These are phyloP conservation scores for Malurus alboscapulatus DNA, from an alignment of 2,113 vertebrate genomes.

Conservation along the genomic window DNA sequence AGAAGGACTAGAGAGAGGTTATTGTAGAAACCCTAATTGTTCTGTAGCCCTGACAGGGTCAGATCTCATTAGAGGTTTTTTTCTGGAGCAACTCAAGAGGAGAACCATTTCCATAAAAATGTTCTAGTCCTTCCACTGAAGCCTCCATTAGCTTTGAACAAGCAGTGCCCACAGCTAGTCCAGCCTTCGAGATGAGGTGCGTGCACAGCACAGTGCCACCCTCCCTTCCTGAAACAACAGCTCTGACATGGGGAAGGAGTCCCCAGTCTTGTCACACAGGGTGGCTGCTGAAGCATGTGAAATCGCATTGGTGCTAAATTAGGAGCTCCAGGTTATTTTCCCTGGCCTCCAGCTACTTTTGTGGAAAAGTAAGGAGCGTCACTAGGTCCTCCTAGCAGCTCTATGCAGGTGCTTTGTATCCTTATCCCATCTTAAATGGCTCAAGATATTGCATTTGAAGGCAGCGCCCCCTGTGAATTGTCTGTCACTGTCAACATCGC, in stretches of 20 bases:
- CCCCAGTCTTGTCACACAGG: neutral
- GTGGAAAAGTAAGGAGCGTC: neutral
- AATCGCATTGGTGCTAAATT: neutral
- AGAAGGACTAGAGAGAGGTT: neutral
- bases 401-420: neutral
- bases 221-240: neutral
- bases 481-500: neutral
- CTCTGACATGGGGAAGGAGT: neutral
- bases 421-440: neutral
- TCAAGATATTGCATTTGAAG: neutral
- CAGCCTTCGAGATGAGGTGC: neutral
- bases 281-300: rapidly evolving
- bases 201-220: neutral
- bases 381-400: neutral
- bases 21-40: neutral
- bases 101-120: neutral
- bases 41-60: neutral
- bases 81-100: neutral
- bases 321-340: neutral
- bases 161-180: neutral
- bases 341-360: neutral
- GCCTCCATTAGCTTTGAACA: neutral
- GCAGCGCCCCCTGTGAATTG: neutral
- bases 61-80: neutral
- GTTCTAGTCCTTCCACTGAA: neutral